These are phyloP conservation scores for Spermophilus dauricus DNA, from an alignment of 2,113 vertebrate species.

Conservation along the genomic window DNA sequence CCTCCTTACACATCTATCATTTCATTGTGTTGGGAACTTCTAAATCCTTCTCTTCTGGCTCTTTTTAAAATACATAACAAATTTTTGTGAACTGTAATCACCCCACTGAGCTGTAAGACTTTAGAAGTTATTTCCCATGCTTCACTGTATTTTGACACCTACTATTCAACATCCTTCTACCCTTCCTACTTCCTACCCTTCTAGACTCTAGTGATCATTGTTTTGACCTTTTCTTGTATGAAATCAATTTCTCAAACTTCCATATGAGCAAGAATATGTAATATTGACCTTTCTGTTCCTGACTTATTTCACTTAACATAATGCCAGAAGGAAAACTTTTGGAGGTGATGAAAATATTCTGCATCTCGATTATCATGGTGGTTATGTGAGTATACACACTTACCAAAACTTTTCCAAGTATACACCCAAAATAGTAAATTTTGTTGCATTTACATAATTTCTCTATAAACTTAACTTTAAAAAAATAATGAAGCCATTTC, in stretches of 20 bases:
- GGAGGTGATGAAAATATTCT: background rate
- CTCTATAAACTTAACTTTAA: constrained; percentile 10
- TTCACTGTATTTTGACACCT: background rate
- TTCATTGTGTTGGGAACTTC: too few relatives aligned
- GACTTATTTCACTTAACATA: background rate
- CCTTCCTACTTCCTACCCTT: background rate
- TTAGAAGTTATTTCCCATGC: too few relatives aligned
- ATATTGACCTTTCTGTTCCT: background rate
- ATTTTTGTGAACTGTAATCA: too few relatives aligned
- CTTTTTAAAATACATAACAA: background rate
- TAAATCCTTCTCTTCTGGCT: background rate
- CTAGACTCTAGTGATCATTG: background rate
- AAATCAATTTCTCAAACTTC: background rate
- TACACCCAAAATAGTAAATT: background rate
- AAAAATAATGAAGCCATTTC: constrained; percentile 2
- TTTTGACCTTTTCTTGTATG: background rate
- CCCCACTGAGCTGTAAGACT: background rate
- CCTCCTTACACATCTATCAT: too few relatives aligned
- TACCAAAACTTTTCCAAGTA: background rate
- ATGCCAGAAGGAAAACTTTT: background rate
- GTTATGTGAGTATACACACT: background rate
- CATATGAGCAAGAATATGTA: background rate
- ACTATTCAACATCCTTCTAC: background rate
- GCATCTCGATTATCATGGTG: background rate
- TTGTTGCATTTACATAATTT: background rate